Evolutionary conservation across 1,140 invertebrate genomes (phyloP).

Genomic region (Sycophaga agraensis): DNA sequence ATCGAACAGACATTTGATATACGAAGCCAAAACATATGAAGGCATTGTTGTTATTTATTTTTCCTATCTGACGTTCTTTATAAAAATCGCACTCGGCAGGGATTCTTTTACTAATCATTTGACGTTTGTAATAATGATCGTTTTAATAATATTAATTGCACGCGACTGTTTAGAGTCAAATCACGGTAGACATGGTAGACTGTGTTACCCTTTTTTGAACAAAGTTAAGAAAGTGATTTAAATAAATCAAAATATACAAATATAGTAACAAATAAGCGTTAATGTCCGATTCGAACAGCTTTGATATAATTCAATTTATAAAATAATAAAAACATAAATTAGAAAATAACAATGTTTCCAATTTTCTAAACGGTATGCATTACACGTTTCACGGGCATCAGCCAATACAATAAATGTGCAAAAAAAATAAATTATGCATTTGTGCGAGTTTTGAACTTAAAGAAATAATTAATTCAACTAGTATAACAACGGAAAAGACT

Average conservation of each 20-base stretch:
- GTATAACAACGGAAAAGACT: conserved; percentile 2
- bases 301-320: neutral
- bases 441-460: neutral
- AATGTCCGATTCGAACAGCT: neutral
- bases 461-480: conserved; percentile 1
- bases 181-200: too few species aligned
- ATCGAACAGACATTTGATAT: conserved; percentile 28
- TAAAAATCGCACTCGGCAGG: conserved; percentile 3
- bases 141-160: conserved; percentile 4
- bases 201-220: too few species aligned
- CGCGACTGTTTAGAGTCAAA: conserved; percentile 1
- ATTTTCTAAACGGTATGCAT: too few species aligned
- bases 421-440: neutral
- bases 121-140: neutral
- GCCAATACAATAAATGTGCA: too few species aligned
- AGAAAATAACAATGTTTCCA: too few species aligned
- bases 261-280: neutral
- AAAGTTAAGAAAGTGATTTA: too few species aligned
- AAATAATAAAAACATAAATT: neutral
- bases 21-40: conserved; percentile 57
- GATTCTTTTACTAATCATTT: neutral
- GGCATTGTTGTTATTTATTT: conserved; percentile 43
- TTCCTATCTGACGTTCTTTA: neutral
- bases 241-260: too few species aligned
- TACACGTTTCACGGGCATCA: too few species aligned